Base-by-base conservation (phyloP, 2,113 vertebrate species). In the Hydropotes inermis region DNA sequence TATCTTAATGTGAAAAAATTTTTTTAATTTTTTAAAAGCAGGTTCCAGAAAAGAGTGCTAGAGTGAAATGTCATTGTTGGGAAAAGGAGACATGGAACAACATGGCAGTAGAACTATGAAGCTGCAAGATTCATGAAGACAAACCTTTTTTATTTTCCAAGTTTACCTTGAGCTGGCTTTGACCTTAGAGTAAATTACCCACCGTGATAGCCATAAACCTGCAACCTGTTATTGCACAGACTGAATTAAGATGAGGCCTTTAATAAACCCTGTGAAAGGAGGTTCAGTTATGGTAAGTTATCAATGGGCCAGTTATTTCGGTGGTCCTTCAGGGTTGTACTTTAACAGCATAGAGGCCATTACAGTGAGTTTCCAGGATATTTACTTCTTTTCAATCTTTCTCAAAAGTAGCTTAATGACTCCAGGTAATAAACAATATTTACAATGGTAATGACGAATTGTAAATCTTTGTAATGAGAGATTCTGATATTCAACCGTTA, bases 101-200 rank as follows among this genome's bases (percentile, higher is more conserved):
- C 17, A 36, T 6, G 55, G 30, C 30, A 82, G 52, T 2, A 91
- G 70, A 96, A 89, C 25, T 36, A 36, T 8, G 50, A 91, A 45
- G 39, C 83, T 28, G 23, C 84, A 97, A 79, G 21, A 14, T 58
- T 54, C 39, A 60, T 47, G 54, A 67, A 92, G 90, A 89, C 79
- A 86, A 52, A 81, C 5, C 11, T 61, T 50, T 97, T 86, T 86
- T 79, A 93, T 97, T 96, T 96, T 79, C 39, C 74, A 82, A 61
- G 70, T 96, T 95, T 76, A 76, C 81, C 54, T 58, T 92, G 43
- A 92, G 95, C 82, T 96, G 81, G 57, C 74, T 97, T 83, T 92
- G 85, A 92, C 92, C 92, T 96, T 43, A 86, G 89, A 57, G 47
- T 82, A 90, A 97, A 97, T 96, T 92, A 94, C 47, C 89, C 83